Evolutionary conservation across 2,113 vertebrate genomes (phyloP), one percentile per base, ranked within the genome.

Genomic region (Diphyllodes magnificus): DNA sequence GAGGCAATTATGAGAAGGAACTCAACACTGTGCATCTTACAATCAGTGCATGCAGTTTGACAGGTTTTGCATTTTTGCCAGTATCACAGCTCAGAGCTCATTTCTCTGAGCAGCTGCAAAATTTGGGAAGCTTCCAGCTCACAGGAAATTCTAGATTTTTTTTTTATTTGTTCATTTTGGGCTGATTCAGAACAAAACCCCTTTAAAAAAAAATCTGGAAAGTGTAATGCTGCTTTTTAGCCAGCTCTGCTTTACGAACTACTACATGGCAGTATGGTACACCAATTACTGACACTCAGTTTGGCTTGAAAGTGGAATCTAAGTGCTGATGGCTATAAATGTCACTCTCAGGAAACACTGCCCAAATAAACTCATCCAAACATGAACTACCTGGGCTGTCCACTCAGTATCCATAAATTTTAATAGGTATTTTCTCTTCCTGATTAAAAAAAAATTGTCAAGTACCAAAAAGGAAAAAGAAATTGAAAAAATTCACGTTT

Each of bases 21-120:
- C 60, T 90, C 71, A 80, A 65, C 63, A 35, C 71, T 82, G 22
- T 85, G 85, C 47, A 77, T 87, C 88, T 88, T 80, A 63, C 68
- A 83, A 77, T 88, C 50, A 77, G 54, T 70, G 35, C 71, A 77
- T 51, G 79, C 65, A 88, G 70, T 88, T 90, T 95, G 90, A 93
- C 93, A 93, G 82, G 54, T 88, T 95, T 93, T 94, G 79, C 64
- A 28, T 92, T 77, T 64, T 90, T 90, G 92, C 92, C 94, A 93
- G 66, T 45, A 88, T 80, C 50, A 85, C 65, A 73, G 83, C 72
- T 89, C 84, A 89, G 72, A 76, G 82, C 84, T 82, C 25, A 71
- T 93, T 95, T 84, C 56, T 68, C 80, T 86, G 91, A 95, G 86
- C 95, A 97, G 94, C 95, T 96, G 95, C 94, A 95, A 86, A 93